A percentile compares a stretch with the other conserved stretches of the same genome.
These are phyloP conservation scores for Standfussiana lucernea DNA, from an alignment of 2,888 invertebrate species.

Conservation along the genomic window DNA sequence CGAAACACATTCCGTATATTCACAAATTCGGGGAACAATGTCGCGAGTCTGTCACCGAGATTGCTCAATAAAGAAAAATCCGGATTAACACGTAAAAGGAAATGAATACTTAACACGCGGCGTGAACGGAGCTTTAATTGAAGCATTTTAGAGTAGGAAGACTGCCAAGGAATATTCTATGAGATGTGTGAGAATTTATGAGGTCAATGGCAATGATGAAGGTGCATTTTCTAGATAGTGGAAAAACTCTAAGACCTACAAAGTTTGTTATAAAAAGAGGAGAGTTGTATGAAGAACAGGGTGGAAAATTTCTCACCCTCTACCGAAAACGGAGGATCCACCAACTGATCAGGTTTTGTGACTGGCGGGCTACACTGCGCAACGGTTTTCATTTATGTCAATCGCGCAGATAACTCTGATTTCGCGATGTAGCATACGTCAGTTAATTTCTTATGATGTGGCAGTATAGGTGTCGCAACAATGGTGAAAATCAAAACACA, in stretches of 20 bases:
- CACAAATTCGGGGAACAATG: constrained; percentile 55
- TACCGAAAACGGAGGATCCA: too few relatives aligned
- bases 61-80: constrained; percentile 64
- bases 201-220: constrained; percentile 16
- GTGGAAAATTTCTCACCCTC: too few relatives aligned
- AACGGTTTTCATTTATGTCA: too few relatives aligned
- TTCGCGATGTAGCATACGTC: too few relatives aligned
- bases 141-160: constrained; percentile 51
- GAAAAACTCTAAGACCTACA: neutral
- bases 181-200: constrained; percentile 19
- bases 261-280: too few relatives aligned
- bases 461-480: too few relatives aligned
- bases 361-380: too few relatives aligned
- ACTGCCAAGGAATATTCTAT: constrained; percentile 40
- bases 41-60: constrained; percentile 53
- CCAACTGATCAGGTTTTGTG: too few relatives aligned
- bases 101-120: constrained; percentile 63
- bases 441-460: too few relatives aligned
- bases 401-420: too few relatives aligned
- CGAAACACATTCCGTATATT: constrained; percentile 53
- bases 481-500: too few relatives aligned
- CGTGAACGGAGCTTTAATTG: constrained; percentile 63
- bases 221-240: neutral
- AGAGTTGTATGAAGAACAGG: too few relatives aligned
- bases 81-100: constrained; percentile 63